A percentile compares a stretch with the other conserved stretches of the same genome.
Evolutionary conservation across 2,888 invertebrate species (phyloP).

Genomic region (Globia sparganii): DNA sequence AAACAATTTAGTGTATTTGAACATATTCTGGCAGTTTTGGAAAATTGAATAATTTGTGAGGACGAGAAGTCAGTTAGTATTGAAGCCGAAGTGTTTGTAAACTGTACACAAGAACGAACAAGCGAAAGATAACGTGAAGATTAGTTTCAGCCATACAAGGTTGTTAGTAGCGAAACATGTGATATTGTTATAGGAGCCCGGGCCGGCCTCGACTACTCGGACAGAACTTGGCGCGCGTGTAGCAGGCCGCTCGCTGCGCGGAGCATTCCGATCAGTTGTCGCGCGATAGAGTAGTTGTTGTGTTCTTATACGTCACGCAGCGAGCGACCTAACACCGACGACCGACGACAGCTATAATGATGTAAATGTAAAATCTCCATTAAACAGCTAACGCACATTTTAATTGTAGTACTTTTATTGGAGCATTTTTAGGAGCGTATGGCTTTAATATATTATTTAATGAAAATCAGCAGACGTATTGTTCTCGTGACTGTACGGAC

Average conservation of each 20-base stretch:
- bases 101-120: constrained; percentile 73
- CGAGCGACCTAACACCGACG: constrained; percentile 7
- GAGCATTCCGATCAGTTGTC: constrained; percentile 10
- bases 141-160: constrained; percentile 78
- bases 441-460: constrained; percentile 65
- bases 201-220: constrained; percentile 68
- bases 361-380: constrained; percentile 47
- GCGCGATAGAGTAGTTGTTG: constrained; percentile 28
- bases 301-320: constrained; percentile 31
- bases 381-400: constrained; percentile 60
- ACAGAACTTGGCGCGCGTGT: constrained; percentile 6
- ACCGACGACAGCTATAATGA: constrained; percentile 44
- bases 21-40: constrained; percentile 71
- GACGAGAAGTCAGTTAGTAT: constrained; percentile 67
- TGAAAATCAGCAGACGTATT: constrained; percentile 44
- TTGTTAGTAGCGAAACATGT: constrained; percentile 78
- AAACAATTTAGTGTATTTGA: constrained; percentile 55
- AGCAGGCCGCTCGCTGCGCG: constrained; percentile 10
- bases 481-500: constrained; percentile 12
- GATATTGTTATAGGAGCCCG: constrained; percentile 78
- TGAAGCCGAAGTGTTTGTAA: constrained; percentile 68
- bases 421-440: constrained; percentile 47
- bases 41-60: constrained; percentile 66
- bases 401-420: constrained; percentile 56
- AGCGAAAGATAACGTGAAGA: constrained; percentile 85